Conservation (phyloP, 2,113 vertebrate genomes). For the Stomatorhinus ivindoensis region DNA sequence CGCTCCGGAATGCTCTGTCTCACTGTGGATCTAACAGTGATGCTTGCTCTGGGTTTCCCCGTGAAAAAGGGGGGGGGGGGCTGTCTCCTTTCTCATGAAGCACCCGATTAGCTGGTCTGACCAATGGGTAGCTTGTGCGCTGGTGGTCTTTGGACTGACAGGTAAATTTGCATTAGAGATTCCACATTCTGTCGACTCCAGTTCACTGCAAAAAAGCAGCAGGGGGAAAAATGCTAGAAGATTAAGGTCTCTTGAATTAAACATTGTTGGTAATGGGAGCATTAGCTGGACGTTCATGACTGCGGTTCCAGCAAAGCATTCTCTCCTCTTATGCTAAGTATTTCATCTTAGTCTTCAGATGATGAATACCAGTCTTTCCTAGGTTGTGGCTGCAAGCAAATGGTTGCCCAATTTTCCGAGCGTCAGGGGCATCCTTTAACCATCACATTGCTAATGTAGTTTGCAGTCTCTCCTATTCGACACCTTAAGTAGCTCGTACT, state of each 20-base stretch:
- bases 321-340: conserved; percentile 9
- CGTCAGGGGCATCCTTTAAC: not conserved
- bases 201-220: conserved; percentile 3
- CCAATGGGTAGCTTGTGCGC: not conserved
- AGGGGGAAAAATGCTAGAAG: conserved; percentile 11
- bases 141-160: conserved; percentile 29
- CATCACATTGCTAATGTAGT: not conserved
- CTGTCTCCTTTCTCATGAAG: not conserved
- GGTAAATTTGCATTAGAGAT: conserved; percentile 23
- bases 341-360: conserved; percentile 3
- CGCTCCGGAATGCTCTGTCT: not conserved
- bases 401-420: not conserved
- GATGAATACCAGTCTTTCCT: not conserved
- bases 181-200: not conserved
- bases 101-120: not conserved
- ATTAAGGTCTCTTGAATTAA: conserved; percentile 31
- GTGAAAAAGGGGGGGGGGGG: not conserved
- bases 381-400: not conserved
- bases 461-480: not conserved
- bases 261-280: conserved; percentile 30
- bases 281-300: conserved; percentile 12
- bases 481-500: not conserved
- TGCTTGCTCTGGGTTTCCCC: not conserved
- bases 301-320: not conserved
- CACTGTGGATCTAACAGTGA: not conserved